Conservation (phyloP, 2,113 vertebrate genomes). For the Apeltes quadracus region DNA sequence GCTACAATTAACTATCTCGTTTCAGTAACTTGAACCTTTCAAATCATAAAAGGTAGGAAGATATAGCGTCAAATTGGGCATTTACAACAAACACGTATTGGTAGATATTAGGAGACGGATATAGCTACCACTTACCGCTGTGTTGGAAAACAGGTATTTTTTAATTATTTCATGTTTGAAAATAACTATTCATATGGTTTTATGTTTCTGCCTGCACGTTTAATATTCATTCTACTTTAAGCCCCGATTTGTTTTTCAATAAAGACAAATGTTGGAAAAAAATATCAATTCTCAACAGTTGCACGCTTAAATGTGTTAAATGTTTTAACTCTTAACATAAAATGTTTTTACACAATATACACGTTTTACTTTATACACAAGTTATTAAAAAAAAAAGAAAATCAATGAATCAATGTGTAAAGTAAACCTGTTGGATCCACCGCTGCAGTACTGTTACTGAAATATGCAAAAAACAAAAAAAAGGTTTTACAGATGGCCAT, state of each 20-base stretch:
- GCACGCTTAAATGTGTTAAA: too few relatives aligned
- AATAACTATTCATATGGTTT: background rate
- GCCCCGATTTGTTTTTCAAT: background rate
- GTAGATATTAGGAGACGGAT: background rate
- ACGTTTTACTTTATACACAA: too few relatives aligned
- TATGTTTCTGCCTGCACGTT: background rate
- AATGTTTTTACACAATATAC: too few relatives aligned
- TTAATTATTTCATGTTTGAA: background rate
- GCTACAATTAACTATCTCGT: background rate
- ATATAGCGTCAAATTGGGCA: background rate
- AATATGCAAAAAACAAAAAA: background rate
- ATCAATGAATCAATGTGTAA: too few relatives aligned
- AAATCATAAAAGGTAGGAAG: background rate
- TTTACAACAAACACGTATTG: background rate
- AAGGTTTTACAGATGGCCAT: slow-evolving; percentile 24
- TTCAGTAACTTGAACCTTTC: background rate
- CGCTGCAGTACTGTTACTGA: background rate
- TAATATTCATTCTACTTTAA: background rate
- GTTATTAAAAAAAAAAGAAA: background rate
- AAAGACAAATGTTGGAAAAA: background rate
- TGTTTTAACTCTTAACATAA: too few relatives aligned
- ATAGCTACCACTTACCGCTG: background rate
- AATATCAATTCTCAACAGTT: background rate
- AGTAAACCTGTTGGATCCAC: background rate
- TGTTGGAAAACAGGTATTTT: background rate